Evolutionary conservation across 2,888 invertebrate species (phyloP), one percentile per base, ranked within the genome.

Genomic region (Pardosa pseudoannulata): DNA sequence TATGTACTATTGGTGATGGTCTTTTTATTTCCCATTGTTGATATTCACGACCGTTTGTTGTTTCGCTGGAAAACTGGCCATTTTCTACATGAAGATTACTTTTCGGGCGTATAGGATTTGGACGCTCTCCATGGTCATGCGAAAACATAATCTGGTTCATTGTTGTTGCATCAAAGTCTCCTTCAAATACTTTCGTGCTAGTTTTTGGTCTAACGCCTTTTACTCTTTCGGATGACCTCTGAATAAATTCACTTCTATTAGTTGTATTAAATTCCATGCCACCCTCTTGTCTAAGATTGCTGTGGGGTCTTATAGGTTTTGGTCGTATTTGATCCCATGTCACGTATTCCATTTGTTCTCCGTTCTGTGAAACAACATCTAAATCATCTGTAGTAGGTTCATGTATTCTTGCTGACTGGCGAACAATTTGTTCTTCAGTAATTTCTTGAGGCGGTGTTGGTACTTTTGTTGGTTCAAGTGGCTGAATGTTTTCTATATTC

Each of bases 281-380:
- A 1, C 88, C 89, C 70, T 89, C 89, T 32, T 88, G 83, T 28
- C 79, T 62, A 0, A 89, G 78, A 68, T 88, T 87, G 36, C 88
- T 88, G 9, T 73, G 79, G 0, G 88, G 89, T 13, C 81, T 86
- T 28, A 75, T 82, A 13, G 88, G 83, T 32, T 79, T 80, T 7
- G 88, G 89, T 29, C 88, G 81, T 19, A 81, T 81, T 16, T 89
- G 83, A 67, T 89, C 81, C 89, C 89, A 89, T 6, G 75, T 56
- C 13, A 86, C 19, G 36, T 67, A 32, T 19, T 67, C 36, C 67
- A 67, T 67, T 32, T 67, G n/a, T 16, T 67, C 36, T 1, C 23
- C 56, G 23, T 56, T 56, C 23, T 23, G 56, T 11, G 6, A 13
- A n/a, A n/a, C n/a, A n/a, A n/a, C n/a, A n/a, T n/a, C n/a, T n/a